These are phyloP conservation scores for Cenopis cana DNA, from an alignment of 2,888 invertebrate species.

Conservation along the genomic window DNA sequence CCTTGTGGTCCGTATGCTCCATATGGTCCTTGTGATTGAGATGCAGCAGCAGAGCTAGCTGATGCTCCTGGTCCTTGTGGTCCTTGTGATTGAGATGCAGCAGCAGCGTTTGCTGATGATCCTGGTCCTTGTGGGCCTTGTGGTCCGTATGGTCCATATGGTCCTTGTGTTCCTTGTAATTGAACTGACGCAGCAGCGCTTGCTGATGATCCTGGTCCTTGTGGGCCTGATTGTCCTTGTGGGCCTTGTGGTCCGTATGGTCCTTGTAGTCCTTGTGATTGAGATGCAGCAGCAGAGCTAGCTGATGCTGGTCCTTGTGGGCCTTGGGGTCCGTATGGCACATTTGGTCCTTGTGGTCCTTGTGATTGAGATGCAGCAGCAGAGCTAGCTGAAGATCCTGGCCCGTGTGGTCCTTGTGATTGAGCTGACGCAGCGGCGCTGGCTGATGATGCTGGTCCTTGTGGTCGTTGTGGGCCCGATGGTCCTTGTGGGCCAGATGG, in stretches of 20 bases:
- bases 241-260: neutral
- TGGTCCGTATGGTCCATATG: conserved; percentile 14
- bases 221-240: neutral
- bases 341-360: neutral
- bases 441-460: no score
- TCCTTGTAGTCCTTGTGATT: neutral
- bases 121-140: conserved; percentile 40
- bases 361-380: no score
- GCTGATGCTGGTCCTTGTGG: no score
- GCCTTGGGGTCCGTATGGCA: no score
- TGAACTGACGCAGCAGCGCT: conserved; percentile 2
- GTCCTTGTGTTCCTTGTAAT: no score
- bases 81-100: conserved; percentile 13
- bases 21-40: neutral
- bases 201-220: conserved; percentile 19
- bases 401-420: neutral
- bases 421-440: no score
- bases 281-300: no score
- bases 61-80: conserved; percentile 9
- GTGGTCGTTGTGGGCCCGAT: no score
- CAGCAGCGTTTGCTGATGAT: conserved; percentile 36
- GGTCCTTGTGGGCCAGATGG: no score
- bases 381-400: no score
- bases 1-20: conserved; percentile 29
- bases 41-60: conserved; percentile 7